Base-by-base conservation (phyloP, 2,888 invertebrate species). In the Perdita meconis region DNA sequence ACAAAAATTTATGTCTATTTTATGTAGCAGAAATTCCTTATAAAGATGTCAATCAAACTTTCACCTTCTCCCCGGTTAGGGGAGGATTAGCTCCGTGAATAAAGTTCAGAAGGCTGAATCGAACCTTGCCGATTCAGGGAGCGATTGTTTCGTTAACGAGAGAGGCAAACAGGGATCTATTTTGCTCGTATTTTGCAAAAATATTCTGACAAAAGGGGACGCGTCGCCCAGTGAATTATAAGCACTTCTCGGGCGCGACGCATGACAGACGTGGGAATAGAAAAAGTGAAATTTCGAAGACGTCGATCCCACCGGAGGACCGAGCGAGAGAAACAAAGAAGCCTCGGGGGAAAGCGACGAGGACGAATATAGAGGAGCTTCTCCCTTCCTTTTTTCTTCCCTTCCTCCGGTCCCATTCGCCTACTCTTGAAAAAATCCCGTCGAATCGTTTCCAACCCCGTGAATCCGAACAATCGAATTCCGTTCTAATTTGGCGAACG, bases 391-490 rank as follows among this genome's bases (percentile, higher is more conserved):
- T 55, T 34, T 26, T 2, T 50, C 26, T 44, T 19, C 1, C 44
- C 44, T 44, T 44, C 44, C 16, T 44, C 19, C 2, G 44, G 16
- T 19, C 42, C 38, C 5, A 24, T 50, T 66, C 59, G 34, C 16
- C 53, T 63, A 34, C 69, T 63, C 66, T 61, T 47, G 66, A 55
- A 44, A 64, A 67, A 72, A 40, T 66, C 67, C 69, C 71, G 68
- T 42, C 53, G 71, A 86, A 84, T 87, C 82, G 85, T 75, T 88
- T 88, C 84, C 89, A 85, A 82, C 36, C 78, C 78, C 79, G 66
- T 81, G 84, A 88, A 76, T 86, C 82, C 71, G 76, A 88, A 89
- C 85, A 88, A 88, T 88, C 72, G 76, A 24, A 50, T 38, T n/a
- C 70, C 76, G 83, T 70, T 86, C 86, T 86, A 90, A 88, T 88